These are phyloP conservation scores for Macrobrachium rosenbergii DNA, from an alignment of 1,140 invertebrate genomes.

Conservation along the genomic window DNA sequence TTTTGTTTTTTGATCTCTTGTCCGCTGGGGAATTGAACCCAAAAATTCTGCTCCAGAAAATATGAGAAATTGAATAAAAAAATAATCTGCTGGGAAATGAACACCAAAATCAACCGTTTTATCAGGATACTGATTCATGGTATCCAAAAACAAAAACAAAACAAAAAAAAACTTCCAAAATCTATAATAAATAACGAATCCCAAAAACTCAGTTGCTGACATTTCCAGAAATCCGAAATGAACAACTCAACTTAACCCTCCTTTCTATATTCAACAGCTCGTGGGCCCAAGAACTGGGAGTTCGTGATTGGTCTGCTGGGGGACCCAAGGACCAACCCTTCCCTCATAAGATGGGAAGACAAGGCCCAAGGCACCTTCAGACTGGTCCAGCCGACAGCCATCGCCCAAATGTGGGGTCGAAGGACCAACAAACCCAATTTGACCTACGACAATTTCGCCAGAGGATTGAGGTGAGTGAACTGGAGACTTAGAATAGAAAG, in stretches of 20 bases:
- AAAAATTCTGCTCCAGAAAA: too few species aligned
- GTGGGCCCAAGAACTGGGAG: constrained; percentile 58
- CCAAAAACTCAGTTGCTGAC: not conserved
- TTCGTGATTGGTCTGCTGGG: constrained; percentile 53
- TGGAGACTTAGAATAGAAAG: not conserved
- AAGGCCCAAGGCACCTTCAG: constrained; percentile 46
- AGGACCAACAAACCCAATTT: constrained; percentile 83
- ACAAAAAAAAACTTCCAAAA: too few species aligned
- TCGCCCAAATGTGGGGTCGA: constrained; percentile 56
- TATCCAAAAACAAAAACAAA: too few species aligned
- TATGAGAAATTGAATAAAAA: too few species aligned
- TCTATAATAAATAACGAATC: not conserved
- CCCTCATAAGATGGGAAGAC: constrained; percentile 56
- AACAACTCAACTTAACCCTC: too few species aligned
- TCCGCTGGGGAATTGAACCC: too few species aligned
- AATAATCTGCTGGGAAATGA: too few species aligned
- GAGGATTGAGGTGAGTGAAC: constrained; percentile 84
- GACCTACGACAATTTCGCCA: constrained; percentile 93
- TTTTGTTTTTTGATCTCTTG: too few species aligned
- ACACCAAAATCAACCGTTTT: too few species aligned
- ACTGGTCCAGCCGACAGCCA: constrained; percentile 49
- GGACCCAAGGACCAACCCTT: constrained; percentile 49
- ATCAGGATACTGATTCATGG: too few species aligned
- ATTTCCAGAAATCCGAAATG: not conserved
- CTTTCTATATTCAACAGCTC: constrained; percentile 3